These are phyloP conservation scores for Petrophora chlorosata DNA, from an alignment of 2,888 invertebrate genomes.

Conservation along the genomic window DNA sequence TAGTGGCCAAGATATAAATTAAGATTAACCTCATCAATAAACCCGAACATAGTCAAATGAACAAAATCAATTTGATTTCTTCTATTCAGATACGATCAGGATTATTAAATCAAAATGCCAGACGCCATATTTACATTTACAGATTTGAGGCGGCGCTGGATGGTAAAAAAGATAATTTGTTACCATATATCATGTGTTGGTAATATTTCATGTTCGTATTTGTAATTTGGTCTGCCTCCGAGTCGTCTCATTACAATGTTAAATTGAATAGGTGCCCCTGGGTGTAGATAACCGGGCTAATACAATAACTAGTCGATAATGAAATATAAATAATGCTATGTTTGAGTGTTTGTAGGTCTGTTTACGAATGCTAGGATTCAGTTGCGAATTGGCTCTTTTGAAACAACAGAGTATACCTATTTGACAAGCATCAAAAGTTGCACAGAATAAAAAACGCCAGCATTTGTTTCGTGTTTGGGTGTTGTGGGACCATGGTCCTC, in stretches of 20 bases:
- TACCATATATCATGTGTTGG: slow-evolving; percentile 68
- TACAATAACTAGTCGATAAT: slow-evolving; percentile 31
- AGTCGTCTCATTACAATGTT: slow-evolving; percentile 65
- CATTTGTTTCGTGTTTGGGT: no score
- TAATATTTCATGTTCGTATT: slow-evolving; percentile 62
- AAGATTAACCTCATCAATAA: slow-evolving; percentile 32
- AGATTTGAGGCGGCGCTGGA: slow-evolving; percentile 55
- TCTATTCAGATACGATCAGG: slow-evolving; percentile 41
- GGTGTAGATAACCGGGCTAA: slow-evolving; percentile 22
- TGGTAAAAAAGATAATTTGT: slow-evolving; percentile 70
- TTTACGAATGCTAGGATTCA: neutral
- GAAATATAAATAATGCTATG: slow-evolving; percentile 16
- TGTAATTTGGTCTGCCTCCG: slow-evolving; percentile 36
- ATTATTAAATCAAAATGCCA: slow-evolving; percentile 71
- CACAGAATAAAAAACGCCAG: no score
- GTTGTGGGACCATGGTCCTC: no score
- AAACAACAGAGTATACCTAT: no score
- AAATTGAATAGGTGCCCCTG: slow-evolving; percentile 56
- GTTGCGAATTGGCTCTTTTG: no score
- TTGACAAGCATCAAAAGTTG: no score
- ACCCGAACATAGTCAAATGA: slow-evolving; percentile 53
- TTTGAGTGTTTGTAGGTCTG: neutral
- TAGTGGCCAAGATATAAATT: slow-evolving; percentile 26
- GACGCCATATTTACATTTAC: slow-evolving; percentile 75
- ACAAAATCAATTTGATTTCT: slow-evolving; percentile 51